Conservation (phyloP, 2,797 vertebrate species). For the Tachyglossus aculeatus region DNA sequence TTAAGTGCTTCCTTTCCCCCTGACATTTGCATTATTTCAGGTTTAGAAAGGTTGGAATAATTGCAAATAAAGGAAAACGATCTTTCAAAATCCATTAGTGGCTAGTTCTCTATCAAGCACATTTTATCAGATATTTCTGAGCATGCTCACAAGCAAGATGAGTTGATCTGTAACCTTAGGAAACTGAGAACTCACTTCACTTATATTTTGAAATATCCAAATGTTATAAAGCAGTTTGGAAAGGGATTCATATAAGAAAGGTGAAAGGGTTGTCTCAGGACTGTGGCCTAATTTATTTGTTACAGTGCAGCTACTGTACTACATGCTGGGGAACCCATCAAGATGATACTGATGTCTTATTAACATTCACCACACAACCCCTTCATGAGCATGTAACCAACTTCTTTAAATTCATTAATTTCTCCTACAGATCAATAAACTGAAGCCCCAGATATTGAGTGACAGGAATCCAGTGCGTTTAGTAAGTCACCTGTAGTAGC, state of each 20-base stretch:
- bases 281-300: background rate
- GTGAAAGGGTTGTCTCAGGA: background rate
- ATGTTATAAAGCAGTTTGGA: slow-evolving; percentile 2
- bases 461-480: too few species aligned
- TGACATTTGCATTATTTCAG: background rate
- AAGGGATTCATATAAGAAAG: background rate
- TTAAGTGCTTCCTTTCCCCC: slow-evolving; percentile 34
- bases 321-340: too few species aligned
- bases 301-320: too few species aligned
- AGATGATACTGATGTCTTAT: too few species aligned
- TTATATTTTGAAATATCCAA: slow-evolving; percentile 5
- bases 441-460: too few species aligned
- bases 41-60: slow-evolving; percentile 20
- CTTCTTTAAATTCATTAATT: too few species aligned
- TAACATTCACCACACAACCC: too few species aligned
- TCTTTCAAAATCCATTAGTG: slow-evolving; percentile 27
- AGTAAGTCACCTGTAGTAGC: too few species aligned
- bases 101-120: slow-evolving; percentile 7
- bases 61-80: background rate
- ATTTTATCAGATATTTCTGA: slow-evolving; percentile 30
- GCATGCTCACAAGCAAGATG: slow-evolving; percentile 9
- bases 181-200: background rate
- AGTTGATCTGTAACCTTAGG: background rate
- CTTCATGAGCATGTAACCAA: too few species aligned
- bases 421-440: too few species aligned